Evolutionary conservation across 2,888 invertebrate species (phyloP).

Genomic region (Steinernema carpocapsae): DNA sequence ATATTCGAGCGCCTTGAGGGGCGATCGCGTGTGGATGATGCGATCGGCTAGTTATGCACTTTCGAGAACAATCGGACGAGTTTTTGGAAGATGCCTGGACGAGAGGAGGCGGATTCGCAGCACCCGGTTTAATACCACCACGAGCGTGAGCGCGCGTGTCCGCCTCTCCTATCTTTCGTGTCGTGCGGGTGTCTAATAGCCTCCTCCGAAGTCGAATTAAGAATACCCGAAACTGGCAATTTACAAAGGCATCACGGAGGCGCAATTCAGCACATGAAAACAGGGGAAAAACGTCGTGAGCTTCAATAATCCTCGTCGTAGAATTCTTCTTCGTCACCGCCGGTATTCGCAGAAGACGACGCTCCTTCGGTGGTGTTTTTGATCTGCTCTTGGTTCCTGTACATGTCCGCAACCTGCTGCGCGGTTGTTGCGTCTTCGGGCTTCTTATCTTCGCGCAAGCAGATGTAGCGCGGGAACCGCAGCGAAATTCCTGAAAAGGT

Average conservation of each 20-base stretch:
- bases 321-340: constrained; percentile 41
- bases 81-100: constrained; percentile 23
- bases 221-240: not conserved
- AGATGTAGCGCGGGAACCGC: constrained; percentile 80
- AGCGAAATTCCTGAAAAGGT: constrained; percentile 87
- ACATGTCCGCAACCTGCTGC: constrained; percentile 77
- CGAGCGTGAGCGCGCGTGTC: not conserved
- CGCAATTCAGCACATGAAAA: constrained; percentile 1
- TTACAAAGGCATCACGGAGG: not conserved
- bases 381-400: constrained; percentile 88
- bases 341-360: no score
- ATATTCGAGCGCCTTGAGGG: not conserved
- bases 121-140: constrained; percentile 22
- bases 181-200: no score
- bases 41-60: constrained; percentile 35
- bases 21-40: constrained; percentile 15
- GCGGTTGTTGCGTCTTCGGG: constrained; percentile 90
- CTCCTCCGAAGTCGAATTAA: not conserved
- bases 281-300: not conserved
- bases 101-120: constrained; percentile 23
- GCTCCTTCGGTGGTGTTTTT: constrained; percentile 64
- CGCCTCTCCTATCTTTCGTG: no score
- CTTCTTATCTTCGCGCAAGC: constrained; percentile 81
- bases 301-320: constrained; percentile 42
- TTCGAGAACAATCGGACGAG: constrained; percentile 35